Conservation (phyloP, 2,797 vertebrate genomes). For the Malurus leucopterus region DNA sequence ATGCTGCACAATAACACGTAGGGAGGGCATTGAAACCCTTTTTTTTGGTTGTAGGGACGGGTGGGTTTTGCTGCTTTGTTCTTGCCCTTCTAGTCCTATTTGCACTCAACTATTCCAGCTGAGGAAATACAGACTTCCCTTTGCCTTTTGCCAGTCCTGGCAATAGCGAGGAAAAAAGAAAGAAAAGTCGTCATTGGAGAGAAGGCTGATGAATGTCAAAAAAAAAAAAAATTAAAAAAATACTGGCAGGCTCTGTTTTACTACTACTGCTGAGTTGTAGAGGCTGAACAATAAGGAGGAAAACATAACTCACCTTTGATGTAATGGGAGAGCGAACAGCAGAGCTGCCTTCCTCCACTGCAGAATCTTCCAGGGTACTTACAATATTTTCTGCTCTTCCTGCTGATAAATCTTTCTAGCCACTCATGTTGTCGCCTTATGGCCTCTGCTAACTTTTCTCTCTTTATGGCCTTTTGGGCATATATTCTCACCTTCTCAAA, state of each 20-base stretch:
- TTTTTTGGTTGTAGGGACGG: background rate
- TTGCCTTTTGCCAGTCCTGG: background rate
- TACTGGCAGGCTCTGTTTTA: background rate
- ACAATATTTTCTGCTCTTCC: background rate
- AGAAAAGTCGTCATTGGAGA: background rate
- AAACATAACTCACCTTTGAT: background rate
- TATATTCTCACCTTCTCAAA: constrained; percentile 38
- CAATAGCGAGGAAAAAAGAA: background rate
- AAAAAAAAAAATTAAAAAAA: background rate
- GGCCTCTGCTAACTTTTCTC: background rate
- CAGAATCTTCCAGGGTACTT: background rate
- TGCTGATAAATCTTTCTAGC: constrained; percentile 1
- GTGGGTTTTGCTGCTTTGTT: rapidly evolving
- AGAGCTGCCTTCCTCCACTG: background rate
- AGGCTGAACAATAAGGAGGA: background rate
- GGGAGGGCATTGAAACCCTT: background rate
- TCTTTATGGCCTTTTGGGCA: constrained; percentile 1
- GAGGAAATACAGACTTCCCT: background rate
- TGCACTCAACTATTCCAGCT: background rate
- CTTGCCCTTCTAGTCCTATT: background rate
- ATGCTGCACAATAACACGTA: background rate
- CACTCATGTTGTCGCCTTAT: background rate
- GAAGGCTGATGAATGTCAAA: background rate
- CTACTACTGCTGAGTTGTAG: background rate
- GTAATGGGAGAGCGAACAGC: background rate